Conservation (phyloP, 2,797 vertebrate genomes). For the Xiphophorus birchmanni region DNA sequence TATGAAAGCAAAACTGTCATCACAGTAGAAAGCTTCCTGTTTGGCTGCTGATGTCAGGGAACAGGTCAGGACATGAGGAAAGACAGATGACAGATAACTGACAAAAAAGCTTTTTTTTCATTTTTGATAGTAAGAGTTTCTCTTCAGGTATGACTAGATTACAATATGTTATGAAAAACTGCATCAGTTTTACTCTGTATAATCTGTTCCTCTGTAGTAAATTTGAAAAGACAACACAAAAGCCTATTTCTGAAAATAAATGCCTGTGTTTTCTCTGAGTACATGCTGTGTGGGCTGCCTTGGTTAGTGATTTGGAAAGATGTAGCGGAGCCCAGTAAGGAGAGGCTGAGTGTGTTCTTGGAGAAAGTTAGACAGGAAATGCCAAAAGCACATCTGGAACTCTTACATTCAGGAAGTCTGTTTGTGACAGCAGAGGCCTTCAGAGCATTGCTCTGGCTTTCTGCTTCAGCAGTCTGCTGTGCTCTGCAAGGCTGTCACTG, state of each 20-base stretch:
- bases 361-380: slow-evolving; percentile 81
- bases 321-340: slow-evolving; percentile 60
- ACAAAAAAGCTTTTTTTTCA: slow-evolving; percentile 23
- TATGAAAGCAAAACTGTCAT: slow-evolving; percentile 41
- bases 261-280: slow-evolving; percentile 30
- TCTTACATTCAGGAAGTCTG: slow-evolving; percentile 82
- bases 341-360: slow-evolving; percentile 77
- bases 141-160: background rate
- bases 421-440: slow-evolving; percentile 76
- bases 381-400: slow-evolving; percentile 84
- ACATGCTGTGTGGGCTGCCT: slow-evolving; percentile 37
- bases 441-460: slow-evolving; percentile 50
- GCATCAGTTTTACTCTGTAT: slow-evolving; percentile 1
- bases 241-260: slow-evolving; percentile 29
- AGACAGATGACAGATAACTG: slow-evolving; percentile 66
- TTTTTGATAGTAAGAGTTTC: background rate
- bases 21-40: slow-evolving; percentile 68
- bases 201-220: slow-evolving; percentile 9
- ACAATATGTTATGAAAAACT: slow-evolving; percentile 8
- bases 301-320: slow-evolving; percentile 61
- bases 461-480: slow-evolving; percentile 41
- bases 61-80: slow-evolving; percentile 67
- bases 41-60: slow-evolving; percentile 68
- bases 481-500: slow-evolving; percentile 47
- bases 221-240: slow-evolving; percentile 22